These are phyloP conservation scores for Pherbina coryleti DNA, from an alignment of 2,888 invertebrate genomes.

Conservation along the genomic window DNA sequence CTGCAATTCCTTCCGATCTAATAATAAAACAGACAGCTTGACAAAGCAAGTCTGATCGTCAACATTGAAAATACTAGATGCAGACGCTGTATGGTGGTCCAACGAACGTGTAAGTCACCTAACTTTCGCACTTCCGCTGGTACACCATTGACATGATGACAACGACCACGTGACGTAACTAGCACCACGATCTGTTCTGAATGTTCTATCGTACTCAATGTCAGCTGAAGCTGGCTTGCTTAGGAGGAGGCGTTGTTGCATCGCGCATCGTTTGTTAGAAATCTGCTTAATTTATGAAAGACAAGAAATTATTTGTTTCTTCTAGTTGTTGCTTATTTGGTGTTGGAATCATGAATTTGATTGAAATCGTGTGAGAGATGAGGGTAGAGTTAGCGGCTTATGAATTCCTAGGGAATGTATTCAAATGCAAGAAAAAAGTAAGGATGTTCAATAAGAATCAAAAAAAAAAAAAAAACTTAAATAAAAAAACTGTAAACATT, in stretches of 20 bases:
- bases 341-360: background rate
- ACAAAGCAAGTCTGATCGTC: background rate
- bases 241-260: background rate
- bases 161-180: too few relatives aligned
- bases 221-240: conserved; percentile 21
- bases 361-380: background rate
- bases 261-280: conserved; percentile 13
- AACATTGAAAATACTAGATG: too few relatives aligned
- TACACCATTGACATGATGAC: too few relatives aligned
- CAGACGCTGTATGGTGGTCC: background rate
- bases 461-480: too few relatives aligned
- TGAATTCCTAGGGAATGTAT: too few relatives aligned
- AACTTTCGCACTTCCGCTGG: background rate
- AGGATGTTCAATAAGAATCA: too few relatives aligned
- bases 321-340: background rate
- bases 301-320: background rate
- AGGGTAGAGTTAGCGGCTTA: too few relatives aligned
- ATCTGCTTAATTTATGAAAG: conserved; percentile 22
- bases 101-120: background rate
- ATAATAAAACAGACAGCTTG: background rate
- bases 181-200: too few relatives aligned
- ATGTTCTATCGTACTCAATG: background rate
- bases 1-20: too few relatives aligned
- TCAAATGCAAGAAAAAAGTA: too few relatives aligned
- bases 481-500: too few relatives aligned